These are phyloP conservation scores for Clarias fuscus DNA, from an alignment of 2,797 vertebrate genomes.

Conservation along the genomic window DNA sequence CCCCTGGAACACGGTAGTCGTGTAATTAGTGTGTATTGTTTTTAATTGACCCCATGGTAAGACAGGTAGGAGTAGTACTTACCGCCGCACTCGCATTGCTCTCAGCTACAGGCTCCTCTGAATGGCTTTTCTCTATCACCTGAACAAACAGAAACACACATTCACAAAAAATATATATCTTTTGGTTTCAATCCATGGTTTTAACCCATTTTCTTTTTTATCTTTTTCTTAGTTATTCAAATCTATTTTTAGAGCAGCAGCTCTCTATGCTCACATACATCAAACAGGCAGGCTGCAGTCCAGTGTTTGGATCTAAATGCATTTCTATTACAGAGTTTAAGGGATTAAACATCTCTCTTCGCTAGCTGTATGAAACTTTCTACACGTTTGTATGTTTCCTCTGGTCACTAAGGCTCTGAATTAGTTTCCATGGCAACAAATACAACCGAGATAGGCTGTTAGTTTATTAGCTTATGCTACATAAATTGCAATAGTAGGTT, in stretches of 20 bases:
- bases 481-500: not conserved
- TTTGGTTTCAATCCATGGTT: not conserved
- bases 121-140: slow-evolving; percentile 67
- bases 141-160: slow-evolving; percentile 38
- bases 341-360: not conserved
- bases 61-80: slow-evolving; percentile 49
- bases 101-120: slow-evolving; percentile 55
- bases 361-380: not conserved
- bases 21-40: slow-evolving; percentile 11
- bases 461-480: not conserved
- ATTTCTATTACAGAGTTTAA: not conserved
- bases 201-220: too few relatives aligned
- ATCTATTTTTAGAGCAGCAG: not conserved
- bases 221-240: not conserved
- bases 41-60: not conserved
- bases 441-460: not conserved
- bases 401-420: not conserved
- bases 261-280: not conserved
- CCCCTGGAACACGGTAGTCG: not conserved
- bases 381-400: not conserved
- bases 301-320: not conserved
- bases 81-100: slow-evolving; percentile 63
- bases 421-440: slow-evolving; percentile 5
- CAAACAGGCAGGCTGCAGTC: not conserved
- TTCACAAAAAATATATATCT: not conserved